phyloP scores from a whole-genome alignment of 2,113 vertebrate species.

The Pseudonaja textilis region DNA sequence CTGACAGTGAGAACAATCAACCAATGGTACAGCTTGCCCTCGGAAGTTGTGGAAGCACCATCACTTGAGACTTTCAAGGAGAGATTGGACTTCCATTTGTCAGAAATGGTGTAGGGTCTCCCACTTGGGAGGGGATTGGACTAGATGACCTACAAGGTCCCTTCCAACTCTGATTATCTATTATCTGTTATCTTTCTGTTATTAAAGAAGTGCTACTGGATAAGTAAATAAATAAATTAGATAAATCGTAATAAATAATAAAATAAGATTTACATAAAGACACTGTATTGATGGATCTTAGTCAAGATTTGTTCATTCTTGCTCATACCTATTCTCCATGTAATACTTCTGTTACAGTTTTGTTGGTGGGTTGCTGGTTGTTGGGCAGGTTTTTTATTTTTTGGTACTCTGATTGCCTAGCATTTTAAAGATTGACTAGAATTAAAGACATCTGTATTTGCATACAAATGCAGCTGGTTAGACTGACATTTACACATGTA shows the following conservation, averaged over 20 bases:
- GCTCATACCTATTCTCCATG: not conserved
- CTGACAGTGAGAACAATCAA: too few relatives aligned
- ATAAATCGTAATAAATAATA: not conserved
- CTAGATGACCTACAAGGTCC: too few relatives aligned
- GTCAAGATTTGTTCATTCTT: not conserved
- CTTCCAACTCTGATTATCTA: too few relatives aligned
- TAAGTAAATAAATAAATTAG: not conserved
- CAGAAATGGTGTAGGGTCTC: too few relatives aligned
- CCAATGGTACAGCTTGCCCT: too few relatives aligned
- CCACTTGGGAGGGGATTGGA: too few relatives aligned
- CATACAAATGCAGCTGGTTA: conserved; percentile 25
- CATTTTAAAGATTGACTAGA: conserved; percentile 16
- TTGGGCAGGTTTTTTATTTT: not conserved
- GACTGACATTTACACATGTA: conserved; percentile 30
- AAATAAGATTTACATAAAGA: conserved; percentile 8
- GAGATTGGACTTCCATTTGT: too few relatives aligned
- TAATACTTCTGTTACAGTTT: not conserved
- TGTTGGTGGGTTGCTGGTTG: not conserved
- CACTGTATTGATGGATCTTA: conserved; percentile 1
- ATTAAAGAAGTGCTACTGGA: too few relatives aligned
- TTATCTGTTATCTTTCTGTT: not conserved
- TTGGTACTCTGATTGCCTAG: not conserved
- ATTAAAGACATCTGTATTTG: conserved; percentile 39
- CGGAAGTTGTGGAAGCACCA: too few relatives aligned
- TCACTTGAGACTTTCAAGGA: too few relatives aligned